These are phyloP conservation scores for Phyllostomus hastatus DNA, from an alignment of 2,113 vertebrate species.

Conservation along the genomic window DNA sequence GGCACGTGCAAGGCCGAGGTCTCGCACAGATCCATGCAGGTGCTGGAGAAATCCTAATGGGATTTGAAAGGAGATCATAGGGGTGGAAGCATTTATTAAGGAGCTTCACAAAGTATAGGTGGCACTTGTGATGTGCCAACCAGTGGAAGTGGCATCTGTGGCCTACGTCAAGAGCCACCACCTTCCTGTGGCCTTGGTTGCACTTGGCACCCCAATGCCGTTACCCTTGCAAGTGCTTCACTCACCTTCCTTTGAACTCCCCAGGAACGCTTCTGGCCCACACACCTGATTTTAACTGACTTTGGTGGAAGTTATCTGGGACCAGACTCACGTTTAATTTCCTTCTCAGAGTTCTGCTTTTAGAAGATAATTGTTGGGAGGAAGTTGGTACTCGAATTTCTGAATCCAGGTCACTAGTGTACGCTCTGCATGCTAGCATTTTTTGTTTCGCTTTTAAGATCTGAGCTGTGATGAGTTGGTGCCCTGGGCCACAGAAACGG, in stretches of 20 bases:
- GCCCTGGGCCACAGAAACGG: neutral
- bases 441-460: neutral
- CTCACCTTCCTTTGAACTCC: neutral
- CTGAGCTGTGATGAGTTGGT: neutral
- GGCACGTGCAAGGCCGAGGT: neutral
- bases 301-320: neutral
- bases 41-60: neutral
- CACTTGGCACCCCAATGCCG: neutral
- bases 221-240: neutral
- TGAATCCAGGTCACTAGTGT: neutral
- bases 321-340: neutral
- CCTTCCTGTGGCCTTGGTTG: neutral
- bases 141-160: neutral
- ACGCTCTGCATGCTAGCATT: neutral
- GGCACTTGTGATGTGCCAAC: rapidly evolving
- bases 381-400: slow-evolving; percentile 14
- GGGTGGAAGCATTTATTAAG: neutral
- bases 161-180: neutral
- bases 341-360: neutral
- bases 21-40: neutral
- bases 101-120: neutral
- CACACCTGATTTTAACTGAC: neutral
- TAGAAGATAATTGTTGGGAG: slow-evolving; percentile 11
- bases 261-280: neutral
- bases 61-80: neutral